Percentiles rank a stretch among this genome's conserved stretches.
Conservation (phyloP, 2,797 vertebrate genomes). For the Xenentodon cancila region DNA sequence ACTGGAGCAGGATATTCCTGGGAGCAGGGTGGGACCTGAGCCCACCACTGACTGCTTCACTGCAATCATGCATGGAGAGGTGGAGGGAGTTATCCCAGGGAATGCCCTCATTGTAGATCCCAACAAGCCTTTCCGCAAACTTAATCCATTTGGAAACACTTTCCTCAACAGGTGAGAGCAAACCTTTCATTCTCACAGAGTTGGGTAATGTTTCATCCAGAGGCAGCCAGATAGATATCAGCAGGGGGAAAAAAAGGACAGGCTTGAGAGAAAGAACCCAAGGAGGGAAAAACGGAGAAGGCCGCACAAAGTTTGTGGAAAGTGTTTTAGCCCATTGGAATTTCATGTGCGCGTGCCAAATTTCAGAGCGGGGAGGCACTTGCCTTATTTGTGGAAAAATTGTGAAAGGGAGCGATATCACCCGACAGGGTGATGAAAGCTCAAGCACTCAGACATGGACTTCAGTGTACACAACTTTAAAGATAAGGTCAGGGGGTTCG, state of each 20-base stretch:
- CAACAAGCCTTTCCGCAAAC: constrained; percentile 94
- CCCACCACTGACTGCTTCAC: constrained; percentile 96
- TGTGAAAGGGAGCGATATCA: constrained; percentile 76
- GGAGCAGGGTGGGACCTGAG: constrained; percentile 91
- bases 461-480: constrained; percentile 51
- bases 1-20: constrained; percentile 93
- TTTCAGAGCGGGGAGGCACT: constrained; percentile 75
- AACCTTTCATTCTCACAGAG: not conserved
- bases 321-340: constrained; percentile 71
- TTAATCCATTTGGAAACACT: constrained; percentile 94
- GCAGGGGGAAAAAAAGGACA: not conserved
- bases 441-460: constrained; percentile 50
- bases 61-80: constrained; percentile 93
- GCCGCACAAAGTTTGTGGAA: constrained; percentile 43
- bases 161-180: constrained; percentile 91
- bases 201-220: constrained; percentile 9
- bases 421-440: constrained; percentile 65
- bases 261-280: constrained; percentile 11
- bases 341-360: constrained; percentile 79
- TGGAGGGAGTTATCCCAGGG: constrained; percentile 88
- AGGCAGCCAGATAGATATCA: constrained; percentile 5
- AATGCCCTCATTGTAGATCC: constrained; percentile 94
- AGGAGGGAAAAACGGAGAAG: constrained; percentile 17
- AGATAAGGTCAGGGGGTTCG: constrained; percentile 54
- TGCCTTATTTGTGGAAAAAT: constrained; percentile 83